phyloP scores from a whole-genome alignment of 35 echinoderm and acorn worm genomes.

The Chiridota heheva region DNA sequence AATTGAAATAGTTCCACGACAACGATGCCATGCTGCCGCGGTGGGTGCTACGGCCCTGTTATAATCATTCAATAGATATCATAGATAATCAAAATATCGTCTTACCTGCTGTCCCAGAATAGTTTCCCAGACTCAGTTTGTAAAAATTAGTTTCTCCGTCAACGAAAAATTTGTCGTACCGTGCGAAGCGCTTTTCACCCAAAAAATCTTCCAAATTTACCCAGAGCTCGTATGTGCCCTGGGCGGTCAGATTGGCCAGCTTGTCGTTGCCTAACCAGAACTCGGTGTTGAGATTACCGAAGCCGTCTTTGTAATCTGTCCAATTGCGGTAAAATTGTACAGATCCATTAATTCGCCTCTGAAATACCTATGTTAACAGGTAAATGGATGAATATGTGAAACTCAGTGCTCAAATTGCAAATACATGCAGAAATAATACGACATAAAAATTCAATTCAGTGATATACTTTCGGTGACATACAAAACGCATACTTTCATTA shows the following conservation, averaged over 20 bases:
- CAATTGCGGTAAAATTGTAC: constrained; percentile 2
- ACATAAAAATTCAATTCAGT: no score
- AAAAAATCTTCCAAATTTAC: constrained; percentile 6
- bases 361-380: constrained; percentile 18
- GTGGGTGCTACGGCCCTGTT: no score
- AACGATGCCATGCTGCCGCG: no score
- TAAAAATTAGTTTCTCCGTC: neutral
- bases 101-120: neutral
- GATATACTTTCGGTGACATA: no score
- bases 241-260: neutral
- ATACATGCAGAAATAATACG: no score
- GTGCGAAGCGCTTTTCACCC: neutral
- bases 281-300: constrained; percentile 11
- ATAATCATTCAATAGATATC: neutral
- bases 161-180: neutral
- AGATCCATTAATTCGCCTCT: neutral
- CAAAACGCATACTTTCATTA: no score
- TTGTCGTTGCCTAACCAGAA: constrained; percentile 32
- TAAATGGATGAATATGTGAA: no score
- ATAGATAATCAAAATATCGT: neutral
- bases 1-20: neutral
- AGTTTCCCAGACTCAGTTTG: neutral
- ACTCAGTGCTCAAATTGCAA: no score
- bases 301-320: neutral
- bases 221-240: constrained; percentile 6